These are phyloP conservation scores for Lysandra bellargus DNA, from an alignment of 2,888 invertebrate genomes.

Conservation along the genomic window DNA sequence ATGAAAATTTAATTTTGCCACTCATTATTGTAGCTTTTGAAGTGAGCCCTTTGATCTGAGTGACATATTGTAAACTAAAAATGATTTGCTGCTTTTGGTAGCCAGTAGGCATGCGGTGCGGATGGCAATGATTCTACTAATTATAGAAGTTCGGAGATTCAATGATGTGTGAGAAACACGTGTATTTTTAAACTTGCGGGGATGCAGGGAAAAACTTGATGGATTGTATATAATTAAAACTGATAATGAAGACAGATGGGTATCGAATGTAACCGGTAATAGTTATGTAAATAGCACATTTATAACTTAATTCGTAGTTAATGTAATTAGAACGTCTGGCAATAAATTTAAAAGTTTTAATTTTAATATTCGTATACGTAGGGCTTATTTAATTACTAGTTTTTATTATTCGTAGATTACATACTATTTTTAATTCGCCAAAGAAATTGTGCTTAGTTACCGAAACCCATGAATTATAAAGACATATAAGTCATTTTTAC, in stretches of 20 bases:
- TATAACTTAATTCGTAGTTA: too few relatives aligned
- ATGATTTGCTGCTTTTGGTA: conserved; percentile 64
- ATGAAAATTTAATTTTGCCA: conserved; percentile 50
- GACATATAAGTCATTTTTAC: neutral
- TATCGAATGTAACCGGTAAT: conserved; percentile 30
- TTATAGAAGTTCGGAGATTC: conserved; percentile 62
- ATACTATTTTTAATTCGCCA: neutral
- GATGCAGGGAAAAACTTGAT: conserved; percentile 47
- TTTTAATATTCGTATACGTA: too few relatives aligned
- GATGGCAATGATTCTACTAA: conserved; percentile 59
- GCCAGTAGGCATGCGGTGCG: conserved; percentile 51
- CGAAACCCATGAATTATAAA: neutral
- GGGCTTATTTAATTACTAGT: too few relatives aligned
- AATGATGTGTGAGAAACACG: conserved; percentile 54
- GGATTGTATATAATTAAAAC: conserved; percentile 44
- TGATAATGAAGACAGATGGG: conserved; percentile 46
- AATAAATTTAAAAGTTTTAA: too few relatives aligned
- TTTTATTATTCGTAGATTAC: too few relatives aligned
- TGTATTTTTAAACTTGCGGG: conserved; percentile 35
- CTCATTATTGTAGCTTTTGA: conserved; percentile 64
- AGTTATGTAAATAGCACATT: neutral
- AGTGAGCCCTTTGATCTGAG: conserved; percentile 72
- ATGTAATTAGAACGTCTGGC: too few relatives aligned
- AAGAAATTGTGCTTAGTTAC: neutral
- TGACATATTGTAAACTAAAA: conserved; percentile 71